These are phyloP conservation scores for Alaudala cheleensis DNA, from an alignment of 2,113 vertebrate species.

Conservation along the genomic window DNA sequence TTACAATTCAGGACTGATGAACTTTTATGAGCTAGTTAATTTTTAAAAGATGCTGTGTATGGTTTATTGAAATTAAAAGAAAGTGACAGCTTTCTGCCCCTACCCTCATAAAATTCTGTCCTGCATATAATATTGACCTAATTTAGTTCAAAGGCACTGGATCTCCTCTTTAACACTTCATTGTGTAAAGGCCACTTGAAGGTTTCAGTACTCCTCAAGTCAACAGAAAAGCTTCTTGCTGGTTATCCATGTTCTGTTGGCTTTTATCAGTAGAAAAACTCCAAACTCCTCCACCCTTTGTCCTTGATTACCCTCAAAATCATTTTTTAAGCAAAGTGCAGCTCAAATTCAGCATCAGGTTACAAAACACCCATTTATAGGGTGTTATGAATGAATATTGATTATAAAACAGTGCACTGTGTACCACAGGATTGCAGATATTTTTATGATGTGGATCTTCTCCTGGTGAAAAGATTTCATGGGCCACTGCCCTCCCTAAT, in stretches of 20 bases:
- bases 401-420: background rate
- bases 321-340: background rate
- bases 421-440: conserved; percentile 1
- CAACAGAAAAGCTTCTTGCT: background rate
- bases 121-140: conserved; percentile 50
- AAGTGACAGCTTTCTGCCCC: conserved; percentile 66
- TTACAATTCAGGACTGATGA: conserved; percentile 68
- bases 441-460: conserved; percentile 35
- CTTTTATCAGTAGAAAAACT: background rate
- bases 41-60: conserved; percentile 67
- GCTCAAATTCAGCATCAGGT: background rate
- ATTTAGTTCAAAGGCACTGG: conserved; percentile 34
- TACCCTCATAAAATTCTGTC: conserved; percentile 58
- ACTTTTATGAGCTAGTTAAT: conserved; percentile 72
- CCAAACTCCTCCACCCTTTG: background rate
- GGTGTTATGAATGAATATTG: conserved; percentile 50
- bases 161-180: background rate
- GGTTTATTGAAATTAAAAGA: conserved; percentile 68
- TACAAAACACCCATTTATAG: conserved; percentile 19
- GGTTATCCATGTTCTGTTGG: background rate
- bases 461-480: conserved; percentile 32
- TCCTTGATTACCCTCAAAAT: conserved; percentile 40
- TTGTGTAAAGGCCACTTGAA: conserved; percentile 35
- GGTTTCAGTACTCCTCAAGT: background rate
- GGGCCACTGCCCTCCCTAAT: conserved; percentile 28